A percentile compares a stretch with the other conserved stretches of the same genome.
Conservation (phyloP, 2,888 invertebrate genomes). For the Miltochrista miniata region DNA sequence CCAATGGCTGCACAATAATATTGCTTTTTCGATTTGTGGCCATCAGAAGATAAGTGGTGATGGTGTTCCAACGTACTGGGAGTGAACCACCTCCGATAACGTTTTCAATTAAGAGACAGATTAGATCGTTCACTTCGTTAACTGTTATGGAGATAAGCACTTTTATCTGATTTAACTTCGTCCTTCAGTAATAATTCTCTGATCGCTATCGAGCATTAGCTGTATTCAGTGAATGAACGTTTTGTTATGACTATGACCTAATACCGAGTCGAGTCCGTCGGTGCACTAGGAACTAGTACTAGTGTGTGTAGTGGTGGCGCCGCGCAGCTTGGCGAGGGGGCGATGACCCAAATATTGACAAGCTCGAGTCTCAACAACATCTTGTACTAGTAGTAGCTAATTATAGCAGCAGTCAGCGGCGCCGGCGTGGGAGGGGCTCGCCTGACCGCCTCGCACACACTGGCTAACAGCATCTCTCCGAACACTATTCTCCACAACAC, state of each 20-base stretch:
- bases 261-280: slow-evolving; percentile 9
- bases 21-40: neutral
- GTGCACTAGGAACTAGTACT: neutral
- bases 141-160: neutral
- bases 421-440: neutral
- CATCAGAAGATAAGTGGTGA: neutral
- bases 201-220: neutral
- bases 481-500: no score
- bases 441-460: no score
- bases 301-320: neutral
- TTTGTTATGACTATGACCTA: slow-evolving; percentile 5
- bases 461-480: neutral
- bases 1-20: neutral
- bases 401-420: neutral
- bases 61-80: neutral
- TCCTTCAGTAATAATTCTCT: no score
- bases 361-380: slow-evolving; percentile 7
- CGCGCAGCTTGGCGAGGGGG: slow-evolving; percentile 9
- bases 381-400: neutral
- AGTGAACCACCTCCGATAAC: neutral
- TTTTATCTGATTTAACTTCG: neutral
- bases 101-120: neutral
- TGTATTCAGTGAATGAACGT: slow-evolving; percentile 2
- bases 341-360: slow-evolving; percentile 33
- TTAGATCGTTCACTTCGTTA: neutral